Evolutionary conservation across 2,797 vertebrate genomes (phyloP).

Genomic region (Siniperca obscura): DNA sequence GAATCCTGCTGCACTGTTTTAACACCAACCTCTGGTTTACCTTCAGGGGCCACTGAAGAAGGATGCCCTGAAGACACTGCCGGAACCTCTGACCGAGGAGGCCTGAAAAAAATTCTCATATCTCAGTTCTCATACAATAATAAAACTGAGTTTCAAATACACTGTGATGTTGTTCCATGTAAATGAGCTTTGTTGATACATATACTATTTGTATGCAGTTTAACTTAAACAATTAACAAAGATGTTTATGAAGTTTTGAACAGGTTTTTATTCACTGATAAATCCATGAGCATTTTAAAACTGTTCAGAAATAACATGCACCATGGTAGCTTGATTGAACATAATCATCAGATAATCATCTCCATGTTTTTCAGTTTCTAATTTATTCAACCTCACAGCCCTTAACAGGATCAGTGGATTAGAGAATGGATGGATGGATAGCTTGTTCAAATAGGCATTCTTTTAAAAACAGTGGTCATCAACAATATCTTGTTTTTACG

Average conservation of each 20-base stretch:
- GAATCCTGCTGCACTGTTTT: not conserved
- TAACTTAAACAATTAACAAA: conserved; percentile 4
- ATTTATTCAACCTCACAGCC: not conserved
- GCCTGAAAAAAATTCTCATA: conserved; percentile 43
- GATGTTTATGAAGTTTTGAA: not conserved
- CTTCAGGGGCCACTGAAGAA: conserved; percentile 94
- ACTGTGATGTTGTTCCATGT: not conserved
- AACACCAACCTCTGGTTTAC: conserved; percentile 43
- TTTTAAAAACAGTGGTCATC: not conserved
- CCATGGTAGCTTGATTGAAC: conserved; percentile 5
- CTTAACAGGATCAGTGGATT: conserved; percentile 1
- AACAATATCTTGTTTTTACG: conserved; percentile 15
- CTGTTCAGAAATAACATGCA: conserved; percentile 60
- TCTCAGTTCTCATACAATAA: conserved; percentile 30
- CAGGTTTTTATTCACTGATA: conserved; percentile 49
- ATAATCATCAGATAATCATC: not conserved
- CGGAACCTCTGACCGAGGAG: conserved; percentile 78
- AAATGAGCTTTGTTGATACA: not conserved
- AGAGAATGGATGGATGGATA: conserved; percentile 16
- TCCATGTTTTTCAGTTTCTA: not conserved
- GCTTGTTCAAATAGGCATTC: conserved; percentile 9
- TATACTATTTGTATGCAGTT: not conserved
- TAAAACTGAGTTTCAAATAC: conserved; percentile 32
- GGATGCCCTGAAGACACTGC: conserved; percentile 84
- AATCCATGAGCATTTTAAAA: conserved; percentile 30